Evolutionary conservation across 1,140 invertebrate species (phyloP), one percentile per base, ranked within the genome.

Genomic region (Scylla paramamosain): DNA sequence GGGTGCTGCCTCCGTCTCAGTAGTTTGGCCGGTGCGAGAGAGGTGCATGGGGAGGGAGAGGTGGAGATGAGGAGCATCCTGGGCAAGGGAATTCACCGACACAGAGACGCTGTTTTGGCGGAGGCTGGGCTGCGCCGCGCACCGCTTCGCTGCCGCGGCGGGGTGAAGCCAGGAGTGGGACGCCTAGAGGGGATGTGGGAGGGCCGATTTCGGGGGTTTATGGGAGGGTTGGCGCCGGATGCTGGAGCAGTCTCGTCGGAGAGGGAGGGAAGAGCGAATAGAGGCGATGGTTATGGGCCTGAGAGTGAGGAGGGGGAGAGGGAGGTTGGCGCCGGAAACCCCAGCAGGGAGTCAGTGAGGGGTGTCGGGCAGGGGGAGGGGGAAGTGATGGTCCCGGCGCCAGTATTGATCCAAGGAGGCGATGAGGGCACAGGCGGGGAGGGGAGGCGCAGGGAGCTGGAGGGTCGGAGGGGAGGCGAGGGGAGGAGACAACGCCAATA

Each of bases 261-360:
- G 20, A 77, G 2, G 67, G 67, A n/a, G 52, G 67, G 67, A 77
- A 25, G n/a, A 20, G 25, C 8, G 67, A 77, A 77, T 0, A 77
- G 67, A 77, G 67, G 67, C 67, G 67, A 25, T 25, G 67, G 67
- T 77, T 77, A 77, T 77, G 67, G 67, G 67, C 67, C 67, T 77
- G 67, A 77, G 67, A 77, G 67, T 77, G n/a, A 77, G 67, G 67
- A n/a, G 67, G 67, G 67, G 67, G 67, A 77, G 67, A 77, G 67
- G 67, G 67, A 77, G 67, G 67, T 77, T 77, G 67, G 67, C 67
- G 67, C 67, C 67, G 67, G 67, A 77, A 77, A 77, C 67, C 67
- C 67, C 67, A 77, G 25, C 67, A 77, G 67, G 67, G 67, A 77
- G 67, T 77, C 67, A 77, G 67, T n/a, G 20, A 77, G 67, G 67